A percentile compares a stretch with the other conserved stretches of the same genome.
Conservation (phyloP, 1,140 invertebrate species). For the Trichonephila clavata region DNA sequence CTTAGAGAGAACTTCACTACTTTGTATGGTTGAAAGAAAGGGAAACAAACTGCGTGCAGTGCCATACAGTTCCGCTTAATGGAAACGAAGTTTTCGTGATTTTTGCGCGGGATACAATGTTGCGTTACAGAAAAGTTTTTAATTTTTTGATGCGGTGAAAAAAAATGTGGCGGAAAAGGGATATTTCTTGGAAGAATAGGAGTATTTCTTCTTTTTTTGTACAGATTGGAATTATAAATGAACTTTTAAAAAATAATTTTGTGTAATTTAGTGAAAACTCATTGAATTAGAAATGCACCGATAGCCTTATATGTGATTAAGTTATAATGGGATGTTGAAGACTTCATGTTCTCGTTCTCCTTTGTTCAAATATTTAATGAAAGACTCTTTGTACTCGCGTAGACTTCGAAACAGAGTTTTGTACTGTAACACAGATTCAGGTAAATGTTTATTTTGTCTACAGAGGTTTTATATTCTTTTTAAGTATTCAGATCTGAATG, state of each 20-base stretch:
- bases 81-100: background rate
- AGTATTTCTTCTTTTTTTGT: background rate
- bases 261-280: too few relatives aligned
- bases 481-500: too few relatives aligned
- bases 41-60: background rate
- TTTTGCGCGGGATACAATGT: background rate
- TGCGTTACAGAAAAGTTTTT: background rate
- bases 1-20: background rate
- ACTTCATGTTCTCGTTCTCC: too few relatives aligned
- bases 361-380: background rate
- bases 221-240: too few relatives aligned
- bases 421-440: slow-evolving; percentile 29
- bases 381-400: background rate
- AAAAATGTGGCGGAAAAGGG: background rate
- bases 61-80: background rate
- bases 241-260: too few relatives aligned
- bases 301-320: too few relatives aligned
- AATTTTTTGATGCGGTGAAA: background rate
- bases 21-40: background rate
- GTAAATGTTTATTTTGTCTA: background rate
- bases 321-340: too few relatives aligned
- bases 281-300: too few relatives aligned
- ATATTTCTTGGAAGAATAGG: background rate
- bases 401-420: background rate
- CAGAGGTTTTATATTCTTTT: too few relatives aligned